Base-by-base conservation (phyloP, 2,113 vertebrate genomes). In the Chrysochloris asiatica region DNA sequence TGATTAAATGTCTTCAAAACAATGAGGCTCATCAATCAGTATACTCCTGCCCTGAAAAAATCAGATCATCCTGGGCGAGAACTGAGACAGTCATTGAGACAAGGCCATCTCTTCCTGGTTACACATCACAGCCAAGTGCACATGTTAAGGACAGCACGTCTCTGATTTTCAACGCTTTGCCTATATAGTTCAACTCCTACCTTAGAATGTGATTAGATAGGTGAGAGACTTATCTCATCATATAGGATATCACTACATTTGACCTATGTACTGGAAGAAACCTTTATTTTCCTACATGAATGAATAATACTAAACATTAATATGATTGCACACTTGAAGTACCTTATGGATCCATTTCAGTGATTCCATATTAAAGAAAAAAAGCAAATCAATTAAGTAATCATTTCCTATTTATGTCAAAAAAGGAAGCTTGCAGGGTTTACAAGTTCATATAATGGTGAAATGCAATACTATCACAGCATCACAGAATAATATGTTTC, bases 1-100 rank as follows among this genome's bases (percentile, higher is more conserved):
- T 71, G 89, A 93, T 90, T 83, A 92, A 89, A 52, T 84, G 91
- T 92, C 85, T 86, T 86, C 71, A 67, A 76, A 90, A 87, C 73
- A 77, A 56, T 24, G 65, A 73, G n/a, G 4, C 45, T 88, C 61
- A 85, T 91, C 89, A 63, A 80, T 93, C 91, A 93, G 72, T 7
- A 81, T 72, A 22, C n/a, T 50, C 24, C 14, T 4, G 30, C 50
- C 11, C 0, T 83, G 52, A 82, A 73, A n/a, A 80, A 87, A 79
- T 84, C 77, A 78, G 67, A 78, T 59, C 9, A 30, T 47, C 72
- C 36, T 52, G 21, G 8, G 52, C 38, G 69, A 73, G 65, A 33
- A 54, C 12, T 28, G 41, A 61, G 52, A 33, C 1, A 10, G 67
- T 19, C 77, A 72, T 0, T 67, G 56, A 8, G 5, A 80, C 28